Evolutionary conservation across 2,797 vertebrate genomes (phyloP).

Genomic region (Tamandua tetradactyla): DNA sequence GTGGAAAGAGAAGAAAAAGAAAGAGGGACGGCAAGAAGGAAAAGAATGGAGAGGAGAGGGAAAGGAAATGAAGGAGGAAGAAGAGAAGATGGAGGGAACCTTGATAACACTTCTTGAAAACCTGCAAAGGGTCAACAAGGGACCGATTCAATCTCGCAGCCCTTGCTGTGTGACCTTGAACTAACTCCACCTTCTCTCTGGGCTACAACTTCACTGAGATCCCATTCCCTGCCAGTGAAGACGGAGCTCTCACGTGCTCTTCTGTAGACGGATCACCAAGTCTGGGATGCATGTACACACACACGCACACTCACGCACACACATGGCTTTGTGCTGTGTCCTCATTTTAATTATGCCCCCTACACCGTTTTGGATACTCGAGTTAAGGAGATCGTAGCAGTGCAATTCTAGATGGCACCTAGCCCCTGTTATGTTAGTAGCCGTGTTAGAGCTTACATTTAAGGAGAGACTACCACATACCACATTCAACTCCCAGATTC

Average conservation of each 20-base stretch:
- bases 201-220: neutral
- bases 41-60: no score
- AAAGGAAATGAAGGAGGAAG: neutral
- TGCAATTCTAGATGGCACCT: neutral
- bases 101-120: neutral
- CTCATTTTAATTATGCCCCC: neutral
- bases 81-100: no score
- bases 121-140: accelerated
- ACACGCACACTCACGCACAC: neutral
- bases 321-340: neutral
- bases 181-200: neutral
- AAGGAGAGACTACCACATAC: no score
- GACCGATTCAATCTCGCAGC: neutral
- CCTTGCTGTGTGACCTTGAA: neutral
- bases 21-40: neutral
- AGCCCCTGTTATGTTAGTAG: neutral
- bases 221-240: neutral
- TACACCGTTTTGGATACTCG: neutral
- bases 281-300: neutral
- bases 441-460: neutral
- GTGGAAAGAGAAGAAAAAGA: neutral
- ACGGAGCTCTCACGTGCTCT: neutral
- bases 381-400: neutral
- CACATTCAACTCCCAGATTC: neutral
- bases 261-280: no score